phyloP scores from a whole-genome alignment of 2,797 vertebrate genomes.

The Bufotes viridis region DNA sequence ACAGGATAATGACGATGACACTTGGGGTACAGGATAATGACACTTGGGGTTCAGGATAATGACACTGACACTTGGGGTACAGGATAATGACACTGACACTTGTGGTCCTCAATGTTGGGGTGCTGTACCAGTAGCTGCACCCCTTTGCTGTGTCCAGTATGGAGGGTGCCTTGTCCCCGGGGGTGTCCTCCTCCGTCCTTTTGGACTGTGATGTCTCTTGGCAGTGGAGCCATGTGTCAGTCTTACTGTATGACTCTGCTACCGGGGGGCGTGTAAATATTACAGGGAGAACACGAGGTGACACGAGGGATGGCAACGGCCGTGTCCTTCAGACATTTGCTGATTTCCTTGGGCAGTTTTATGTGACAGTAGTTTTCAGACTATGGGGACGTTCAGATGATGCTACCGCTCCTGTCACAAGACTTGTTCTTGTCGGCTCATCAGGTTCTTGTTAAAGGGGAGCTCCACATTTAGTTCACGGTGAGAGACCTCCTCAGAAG shows the following conservation, averaged over 20 bases:
- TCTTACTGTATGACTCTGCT: slow-evolving; percentile 27
- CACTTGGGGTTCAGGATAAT: too few species aligned
- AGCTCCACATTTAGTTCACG: neutral
- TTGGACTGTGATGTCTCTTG: slow-evolving; percentile 44
- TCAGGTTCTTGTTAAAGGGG: neutral
- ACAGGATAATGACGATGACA: too few species aligned
- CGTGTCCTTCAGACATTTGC: neutral
- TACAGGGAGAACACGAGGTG: slow-evolving; percentile 17
- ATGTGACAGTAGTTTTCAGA: slow-evolving; percentile 2
- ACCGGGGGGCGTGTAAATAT: slow-evolving; percentile 26
- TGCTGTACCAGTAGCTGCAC: neutral
- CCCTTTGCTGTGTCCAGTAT: neutral
- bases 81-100: too few species aligned
- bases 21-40: too few species aligned
- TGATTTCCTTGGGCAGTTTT: neutral
- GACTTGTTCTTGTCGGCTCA: neutral
- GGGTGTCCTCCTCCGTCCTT: neutral
- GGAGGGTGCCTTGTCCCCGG: too few species aligned
- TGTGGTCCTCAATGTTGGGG: too few species aligned
- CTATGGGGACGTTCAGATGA: neutral
- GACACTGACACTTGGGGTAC: too few species aligned
- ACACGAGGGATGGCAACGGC: neutral
- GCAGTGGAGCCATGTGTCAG: slow-evolving; percentile 41
- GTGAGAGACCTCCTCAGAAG: neutral
- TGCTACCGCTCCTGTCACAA: neutral